Evolutionary conservation across 1,140 invertebrate species (phyloP).

Genomic region (Zaprionus tsacasi): DNA sequence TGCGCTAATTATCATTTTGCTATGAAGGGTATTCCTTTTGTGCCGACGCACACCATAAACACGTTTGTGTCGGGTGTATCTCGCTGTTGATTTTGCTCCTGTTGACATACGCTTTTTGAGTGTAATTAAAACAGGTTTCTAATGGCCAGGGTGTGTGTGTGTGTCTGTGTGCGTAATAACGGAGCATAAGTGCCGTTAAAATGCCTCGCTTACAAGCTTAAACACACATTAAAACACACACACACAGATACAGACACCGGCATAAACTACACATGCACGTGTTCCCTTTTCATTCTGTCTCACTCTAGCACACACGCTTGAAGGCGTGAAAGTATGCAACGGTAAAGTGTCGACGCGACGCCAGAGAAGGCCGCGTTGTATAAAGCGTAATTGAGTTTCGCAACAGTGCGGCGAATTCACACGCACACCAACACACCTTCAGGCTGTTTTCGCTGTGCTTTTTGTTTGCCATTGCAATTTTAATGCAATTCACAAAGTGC

Average conservation of each 20-base stretch:
- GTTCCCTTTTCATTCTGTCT: background rate
- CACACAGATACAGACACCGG: constrained; percentile 2
- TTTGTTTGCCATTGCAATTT: constrained; percentile 39
- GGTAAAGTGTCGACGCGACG: constrained; percentile 18
- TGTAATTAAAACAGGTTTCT: constrained; percentile 24
- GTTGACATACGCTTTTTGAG: constrained; percentile 23
- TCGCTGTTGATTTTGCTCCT: background rate
- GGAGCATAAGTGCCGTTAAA: constrained; percentile 30
- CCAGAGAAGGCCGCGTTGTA: constrained; percentile 2
- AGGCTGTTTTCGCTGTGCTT: constrained; percentile 9
- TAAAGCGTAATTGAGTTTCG: constrained; percentile 44
- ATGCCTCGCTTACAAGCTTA: constrained; percentile 28
- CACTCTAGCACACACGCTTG: background rate
- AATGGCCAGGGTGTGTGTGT: background rate
- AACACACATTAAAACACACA: constrained; percentile 26
- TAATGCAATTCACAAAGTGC: constrained; percentile 42
- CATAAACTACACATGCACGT: constrained; percentile 1
- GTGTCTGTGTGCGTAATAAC: background rate
- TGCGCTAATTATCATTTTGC: background rate
- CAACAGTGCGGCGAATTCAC: constrained; percentile 7
- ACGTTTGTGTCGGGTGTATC: constrained; percentile 1
- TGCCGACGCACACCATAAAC: constrained; percentile 17
- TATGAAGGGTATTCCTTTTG: constrained; percentile 4
- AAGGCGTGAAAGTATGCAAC: constrained; percentile 12
- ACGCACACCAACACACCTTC: constrained; percentile 5